Evolutionary conservation across 2,113 vertebrate genomes (phyloP).

Genomic region (Clinocottus analis): DNA sequence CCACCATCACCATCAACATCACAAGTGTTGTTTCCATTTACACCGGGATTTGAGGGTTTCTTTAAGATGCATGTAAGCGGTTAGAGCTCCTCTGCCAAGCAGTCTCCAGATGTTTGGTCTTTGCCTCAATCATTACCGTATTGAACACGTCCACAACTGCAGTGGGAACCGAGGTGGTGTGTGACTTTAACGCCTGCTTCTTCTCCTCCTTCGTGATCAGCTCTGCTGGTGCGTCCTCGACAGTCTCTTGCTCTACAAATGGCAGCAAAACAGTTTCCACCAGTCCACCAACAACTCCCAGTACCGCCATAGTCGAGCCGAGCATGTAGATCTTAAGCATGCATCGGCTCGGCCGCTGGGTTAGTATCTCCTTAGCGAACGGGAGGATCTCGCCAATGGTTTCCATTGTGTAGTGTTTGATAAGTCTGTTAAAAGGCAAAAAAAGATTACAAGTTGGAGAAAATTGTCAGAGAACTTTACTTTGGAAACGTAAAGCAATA

Average conservation of each 20-base stretch:
- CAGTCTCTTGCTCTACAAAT: slow-evolving; percentile 74
- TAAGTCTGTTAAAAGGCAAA: slow-evolving; percentile 32
- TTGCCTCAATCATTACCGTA: slow-evolving; percentile 27
- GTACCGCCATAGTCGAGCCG: slow-evolving; percentile 88
- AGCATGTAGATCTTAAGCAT: slow-evolving; percentile 91
- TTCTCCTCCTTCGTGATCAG: slow-evolving; percentile 13
- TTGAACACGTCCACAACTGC: slow-evolving; percentile 51
- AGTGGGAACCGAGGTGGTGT: slow-evolving; percentile 5
- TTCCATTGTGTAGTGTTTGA: slow-evolving; percentile 81
- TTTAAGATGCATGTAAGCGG: slow-evolving; percentile 74
- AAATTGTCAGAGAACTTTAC: background rate
- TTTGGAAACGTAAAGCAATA: rapidly evolving
- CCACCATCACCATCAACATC: slow-evolving; percentile 19
- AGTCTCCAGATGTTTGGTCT: slow-evolving; percentile 54
- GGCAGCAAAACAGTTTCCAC: slow-evolving; percentile 87
- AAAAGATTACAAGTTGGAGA: background rate
- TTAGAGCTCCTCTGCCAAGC: slow-evolving; percentile 59
- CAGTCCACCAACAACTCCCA: slow-evolving; percentile 86
- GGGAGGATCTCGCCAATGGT: slow-evolving; percentile 88
- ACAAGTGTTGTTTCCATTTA: slow-evolving; percentile 26
- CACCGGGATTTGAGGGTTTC: background rate
- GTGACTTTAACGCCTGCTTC: slow-evolving; percentile 30
- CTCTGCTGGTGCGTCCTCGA: slow-evolving; percentile 63
- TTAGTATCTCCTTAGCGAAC: slow-evolving; percentile 89
- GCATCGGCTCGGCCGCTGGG: slow-evolving; percentile 83